Percentiles rank a stretch among this genome's conserved stretches.
These are phyloP conservation scores for Anguilla pacifica DNA, from an alignment of 2,797 vertebrate genomes.

Conservation along the genomic window DNA sequence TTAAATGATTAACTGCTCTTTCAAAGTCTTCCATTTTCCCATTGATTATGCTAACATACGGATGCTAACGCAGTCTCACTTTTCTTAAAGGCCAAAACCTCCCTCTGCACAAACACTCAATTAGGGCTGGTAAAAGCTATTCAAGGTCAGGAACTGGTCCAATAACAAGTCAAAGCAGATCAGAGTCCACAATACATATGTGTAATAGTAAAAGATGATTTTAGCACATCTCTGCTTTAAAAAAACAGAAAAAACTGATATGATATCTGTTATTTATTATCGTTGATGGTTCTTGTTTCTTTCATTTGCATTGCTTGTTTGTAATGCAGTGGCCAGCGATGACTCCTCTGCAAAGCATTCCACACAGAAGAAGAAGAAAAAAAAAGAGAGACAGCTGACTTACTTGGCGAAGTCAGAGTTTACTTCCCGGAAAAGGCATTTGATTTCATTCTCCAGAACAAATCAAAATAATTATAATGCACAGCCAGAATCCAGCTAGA, in stretches of 20 bases:
- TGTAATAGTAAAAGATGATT: no score
- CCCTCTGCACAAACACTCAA: background rate
- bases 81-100: background rate
- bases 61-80: background rate
- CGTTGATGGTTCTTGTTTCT: background rate
- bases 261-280: background rate
- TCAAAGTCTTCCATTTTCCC: conserved; percentile 41
- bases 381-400: background rate
- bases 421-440: background rate
- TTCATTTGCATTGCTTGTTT: background rate
- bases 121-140: background rate
- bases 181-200: background rate
- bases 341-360: background rate
- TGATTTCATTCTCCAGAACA: background rate
- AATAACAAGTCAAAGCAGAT: background rate
- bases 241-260: no score
- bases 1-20: conserved; percentile 54
- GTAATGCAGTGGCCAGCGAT: background rate
- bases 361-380: background rate
- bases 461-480: conserved; percentile 13
- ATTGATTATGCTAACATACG: conserved; percentile 39
- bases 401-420: background rate
- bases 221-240: no score
- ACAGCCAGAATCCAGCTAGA: background rate
- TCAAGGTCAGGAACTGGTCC: background rate